A percentile compares a stretch with the other conserved stretches of the same genome.
Evolutionary conservation across 2,113 vertebrate genomes (phyloP).

Genomic region (Embiotoca jacksoni): DNA sequence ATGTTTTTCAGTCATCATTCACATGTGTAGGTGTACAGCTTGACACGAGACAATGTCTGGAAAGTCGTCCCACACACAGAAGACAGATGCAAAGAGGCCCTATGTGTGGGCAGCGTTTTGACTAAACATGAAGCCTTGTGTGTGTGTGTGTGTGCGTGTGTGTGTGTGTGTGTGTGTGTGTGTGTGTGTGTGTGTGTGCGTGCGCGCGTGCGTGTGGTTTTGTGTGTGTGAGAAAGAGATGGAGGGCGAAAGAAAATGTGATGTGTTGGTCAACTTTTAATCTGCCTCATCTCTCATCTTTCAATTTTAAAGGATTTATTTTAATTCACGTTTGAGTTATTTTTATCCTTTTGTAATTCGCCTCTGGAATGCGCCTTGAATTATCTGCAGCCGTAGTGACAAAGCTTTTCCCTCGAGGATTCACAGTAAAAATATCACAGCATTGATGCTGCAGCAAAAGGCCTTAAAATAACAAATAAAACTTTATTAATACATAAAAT

Average conservation of each 20-base stretch:
- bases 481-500: no score
- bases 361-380: not conserved
- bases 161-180: no score
- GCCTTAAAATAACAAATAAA: not conserved
- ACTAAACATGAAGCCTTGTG: constrained; percentile 33
- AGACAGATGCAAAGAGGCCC: constrained; percentile 35
- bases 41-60: constrained; percentile 52
- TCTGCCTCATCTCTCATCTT: constrained; percentile 1
- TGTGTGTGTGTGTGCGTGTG: not conserved
- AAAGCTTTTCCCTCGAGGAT: not conserved
- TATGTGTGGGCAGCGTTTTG: constrained; percentile 52
- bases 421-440: constrained; percentile 8
- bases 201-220: no score
- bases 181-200: no score
- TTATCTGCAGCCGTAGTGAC: not conserved
- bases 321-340: not conserved
- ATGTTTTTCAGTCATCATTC: not conserved
- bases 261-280: constrained; percentile 50
- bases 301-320: not conserved
- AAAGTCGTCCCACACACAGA: constrained; percentile 57
- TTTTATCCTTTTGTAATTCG: not conserved
- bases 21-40: not conserved
- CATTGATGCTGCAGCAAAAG: not conserved
- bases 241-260: constrained; percentile 52
- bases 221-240: constrained; percentile 41